Base-by-base conservation (phyloP, 2,113 vertebrate species). In the Thymallus thymallus region DNA sequence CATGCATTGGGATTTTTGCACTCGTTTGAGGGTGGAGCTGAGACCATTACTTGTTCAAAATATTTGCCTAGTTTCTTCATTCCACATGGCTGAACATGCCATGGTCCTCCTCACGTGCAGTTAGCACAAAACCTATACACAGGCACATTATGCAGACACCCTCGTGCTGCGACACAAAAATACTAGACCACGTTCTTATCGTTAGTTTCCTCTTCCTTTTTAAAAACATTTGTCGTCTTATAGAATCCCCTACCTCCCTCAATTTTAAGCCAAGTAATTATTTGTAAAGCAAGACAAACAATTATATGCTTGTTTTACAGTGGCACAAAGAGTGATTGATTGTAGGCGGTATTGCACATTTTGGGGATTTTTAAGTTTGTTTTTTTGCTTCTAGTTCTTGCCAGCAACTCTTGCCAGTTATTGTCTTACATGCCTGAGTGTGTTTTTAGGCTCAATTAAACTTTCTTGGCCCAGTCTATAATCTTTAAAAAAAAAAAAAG, bases 11-110 rank as follows among this genome's bases (percentile, higher is more conserved):
- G 91, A 94, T 94, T 58, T 86, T 93, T 92, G 94, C 94, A 95
- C 95, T 96, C 94, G 92, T 92, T 92, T 93, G 88, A 89, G 92
- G 92, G 93, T 95, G 94, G 94, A 94, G 95, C 94, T 87, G 91
- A 94, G 93, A 94, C 26, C 90, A 84, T 95, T 91, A 89, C 91
- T 84, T 94, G 89, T 94, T 88, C 91, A 92, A 94, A 92, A 94
- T 90, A 92, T 91, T 94, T 92, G 93, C 92, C 94, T 92, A 92
- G 93, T 94, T 95, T 93, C 93, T 95, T 96, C 94, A 95, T 97
- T 95, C 94, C 95, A 94, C 93, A 93, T 94, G 79, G 91, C 93
- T 92, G 93, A 95, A 93, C 93, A 91, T 96, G 94, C 93, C 93
- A 91, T 96, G 94, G 88, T 94, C 94, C 90, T 89, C 92, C 84